phyloP scores from a whole-genome alignment of 92 coral and sea anemone genomes.

The Bergia puertoricense region DNA sequence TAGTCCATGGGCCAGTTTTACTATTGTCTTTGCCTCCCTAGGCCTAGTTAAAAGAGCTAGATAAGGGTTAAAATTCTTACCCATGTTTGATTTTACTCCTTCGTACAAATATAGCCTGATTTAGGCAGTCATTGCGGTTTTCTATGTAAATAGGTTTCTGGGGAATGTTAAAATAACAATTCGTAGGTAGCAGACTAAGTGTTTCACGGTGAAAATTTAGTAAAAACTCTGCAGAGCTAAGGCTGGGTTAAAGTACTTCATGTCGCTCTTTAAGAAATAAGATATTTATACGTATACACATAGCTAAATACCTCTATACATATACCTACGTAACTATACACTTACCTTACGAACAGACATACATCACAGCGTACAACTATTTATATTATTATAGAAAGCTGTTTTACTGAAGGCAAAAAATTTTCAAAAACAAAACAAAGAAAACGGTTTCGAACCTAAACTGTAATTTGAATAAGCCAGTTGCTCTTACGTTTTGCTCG shows the following conservation, averaged over 20 bases:
- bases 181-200: too few species aligned
- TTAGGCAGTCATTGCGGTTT: too few species aligned
- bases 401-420: not conserved
- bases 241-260: too few species aligned
- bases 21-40: not conserved
- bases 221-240: too few species aligned
- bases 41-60: not conserved
- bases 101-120: not conserved
- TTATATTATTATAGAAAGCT: not conserved
- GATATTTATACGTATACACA: not conserved
- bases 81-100: not conserved
- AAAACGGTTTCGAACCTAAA: too few species aligned
- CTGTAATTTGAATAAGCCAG: not conserved
- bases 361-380: not conserved
- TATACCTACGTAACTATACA: not conserved
- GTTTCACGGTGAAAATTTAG: too few species aligned
- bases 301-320: not conserved
- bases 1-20: not conserved
- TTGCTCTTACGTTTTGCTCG: not conserved
- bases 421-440: too few species aligned
- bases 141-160: too few species aligned
- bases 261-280: too few species aligned
- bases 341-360: not conserved
- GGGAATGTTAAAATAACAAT: too few species aligned
- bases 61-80: not conserved